A percentile compares a stretch with the other conserved stretches of the same genome.
phyloP scores from a whole-genome alignment of 2,113 vertebrate species.

The Corythornis cristatus region DNA sequence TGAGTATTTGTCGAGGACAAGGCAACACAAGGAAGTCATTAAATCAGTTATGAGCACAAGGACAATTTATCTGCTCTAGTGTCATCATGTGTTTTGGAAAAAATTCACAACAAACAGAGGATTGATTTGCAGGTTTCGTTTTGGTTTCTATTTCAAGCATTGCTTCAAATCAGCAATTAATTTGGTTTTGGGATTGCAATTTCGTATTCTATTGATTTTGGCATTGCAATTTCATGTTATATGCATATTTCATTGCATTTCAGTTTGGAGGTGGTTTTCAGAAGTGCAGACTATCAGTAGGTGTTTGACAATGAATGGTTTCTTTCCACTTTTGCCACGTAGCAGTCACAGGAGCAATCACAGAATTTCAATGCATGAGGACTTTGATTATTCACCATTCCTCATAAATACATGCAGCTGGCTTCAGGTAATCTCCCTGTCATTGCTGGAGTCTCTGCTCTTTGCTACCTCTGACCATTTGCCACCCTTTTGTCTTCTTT shows the following conservation, averaged over 20 bases:
- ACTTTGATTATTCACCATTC: too few species aligned
- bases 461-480: neutral
- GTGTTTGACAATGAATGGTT: neutral
- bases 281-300: neutral
- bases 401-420: too few species aligned
- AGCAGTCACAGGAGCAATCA: neutral
- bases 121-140: neutral
- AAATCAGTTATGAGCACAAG: neutral
- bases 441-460: neutral
- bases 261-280: neutral
- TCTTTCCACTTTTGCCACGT: neutral
- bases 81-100: neutral
- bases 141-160: neutral
- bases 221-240: neutral
- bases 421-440: neutral
- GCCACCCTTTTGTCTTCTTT: neutral
- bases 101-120: neutral
- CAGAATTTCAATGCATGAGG: fast-evolving
- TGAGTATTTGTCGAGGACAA: neutral
- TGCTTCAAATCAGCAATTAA: neutral
- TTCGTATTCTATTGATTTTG: neutral
- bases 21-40: neutral
- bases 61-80: neutral
- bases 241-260: too few species aligned
- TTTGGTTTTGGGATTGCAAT: neutral